A percentile compares a stretch with the other conserved stretches of the same genome.
These are phyloP conservation scores for Mycteria americana DNA, from an alignment of 2,797 vertebrate species.

Conservation along the genomic window DNA sequence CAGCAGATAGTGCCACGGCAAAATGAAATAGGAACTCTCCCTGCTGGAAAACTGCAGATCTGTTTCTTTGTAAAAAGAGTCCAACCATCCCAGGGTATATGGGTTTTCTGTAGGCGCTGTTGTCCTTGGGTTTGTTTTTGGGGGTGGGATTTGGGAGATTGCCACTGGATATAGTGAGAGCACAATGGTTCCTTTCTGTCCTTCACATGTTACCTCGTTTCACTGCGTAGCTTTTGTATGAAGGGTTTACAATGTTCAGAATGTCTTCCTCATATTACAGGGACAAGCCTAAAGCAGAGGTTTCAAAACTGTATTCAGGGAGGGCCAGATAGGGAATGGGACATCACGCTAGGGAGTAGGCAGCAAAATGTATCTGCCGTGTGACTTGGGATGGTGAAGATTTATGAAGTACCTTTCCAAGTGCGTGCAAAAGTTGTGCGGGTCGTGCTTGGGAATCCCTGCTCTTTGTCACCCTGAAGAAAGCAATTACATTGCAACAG, in stretches of 20 bases:
- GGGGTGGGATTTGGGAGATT: accelerated
- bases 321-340: neutral
- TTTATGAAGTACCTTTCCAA: neutral
- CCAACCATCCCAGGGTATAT: accelerated
- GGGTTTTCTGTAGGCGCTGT: neutral
- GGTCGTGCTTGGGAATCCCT: neutral
- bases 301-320: neutral
- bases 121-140: neutral
- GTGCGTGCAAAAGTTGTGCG: neutral
- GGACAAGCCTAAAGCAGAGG: neutral
- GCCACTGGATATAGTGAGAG: neutral
- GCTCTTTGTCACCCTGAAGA: neutral
- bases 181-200: neutral
- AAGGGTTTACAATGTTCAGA: neutral
- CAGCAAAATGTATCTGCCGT: neutral
- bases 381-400: neutral
- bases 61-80: neutral
- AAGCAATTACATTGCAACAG: neutral
- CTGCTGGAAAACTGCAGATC: neutral
- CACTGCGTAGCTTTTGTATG: neutral
- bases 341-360: accelerated
- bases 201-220: neutral
- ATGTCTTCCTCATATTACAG: neutral
- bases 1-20: neutral
- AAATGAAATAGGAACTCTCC: neutral